A percentile compares a stretch with the other conserved stretches of the same genome.
phyloP scores from a whole-genome alignment of 2,113 vertebrate genomes.

The Ceyx cyanopectus region DNA sequence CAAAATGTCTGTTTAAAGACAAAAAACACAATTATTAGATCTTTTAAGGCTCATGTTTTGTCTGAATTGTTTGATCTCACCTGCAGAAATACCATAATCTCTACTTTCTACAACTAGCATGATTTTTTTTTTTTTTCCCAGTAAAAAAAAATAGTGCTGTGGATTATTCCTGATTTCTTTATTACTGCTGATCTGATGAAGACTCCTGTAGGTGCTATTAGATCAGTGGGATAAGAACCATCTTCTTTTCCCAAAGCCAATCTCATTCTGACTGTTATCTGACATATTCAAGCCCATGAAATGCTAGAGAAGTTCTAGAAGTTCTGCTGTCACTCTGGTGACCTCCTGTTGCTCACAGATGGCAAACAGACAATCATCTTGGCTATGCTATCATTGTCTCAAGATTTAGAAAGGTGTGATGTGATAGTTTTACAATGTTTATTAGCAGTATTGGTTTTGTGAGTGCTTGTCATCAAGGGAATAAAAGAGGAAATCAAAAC shows the following conservation, averaged over 20 bases:
- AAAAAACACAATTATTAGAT: neutral
- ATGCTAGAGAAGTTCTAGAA: neutral
- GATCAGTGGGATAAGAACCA: neutral
- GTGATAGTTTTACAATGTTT: neutral
- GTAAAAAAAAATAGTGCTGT: neutral
- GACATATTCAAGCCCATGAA: neutral
- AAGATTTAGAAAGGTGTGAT: neutral
- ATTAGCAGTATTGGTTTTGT: neutral
- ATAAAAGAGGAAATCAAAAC: neutral
- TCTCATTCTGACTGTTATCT: neutral
- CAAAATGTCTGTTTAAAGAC: neutral
- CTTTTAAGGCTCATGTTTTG: neutral
- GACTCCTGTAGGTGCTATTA: neutral
- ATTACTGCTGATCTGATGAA: neutral
- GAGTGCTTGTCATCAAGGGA: neutral
- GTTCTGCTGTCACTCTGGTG: neutral
- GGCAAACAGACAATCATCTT: neutral
- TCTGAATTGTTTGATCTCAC: neutral
- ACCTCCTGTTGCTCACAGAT: rapidly evolving
- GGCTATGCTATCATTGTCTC: neutral
- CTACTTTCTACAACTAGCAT: neutral
- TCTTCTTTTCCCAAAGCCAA: neutral
- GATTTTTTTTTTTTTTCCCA: neutral
- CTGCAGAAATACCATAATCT: neutral
- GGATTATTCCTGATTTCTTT: neutral